phyloP scores from a whole-genome alignment of 1,140 invertebrate genomes.

The Drosophila persimilis region DNA sequence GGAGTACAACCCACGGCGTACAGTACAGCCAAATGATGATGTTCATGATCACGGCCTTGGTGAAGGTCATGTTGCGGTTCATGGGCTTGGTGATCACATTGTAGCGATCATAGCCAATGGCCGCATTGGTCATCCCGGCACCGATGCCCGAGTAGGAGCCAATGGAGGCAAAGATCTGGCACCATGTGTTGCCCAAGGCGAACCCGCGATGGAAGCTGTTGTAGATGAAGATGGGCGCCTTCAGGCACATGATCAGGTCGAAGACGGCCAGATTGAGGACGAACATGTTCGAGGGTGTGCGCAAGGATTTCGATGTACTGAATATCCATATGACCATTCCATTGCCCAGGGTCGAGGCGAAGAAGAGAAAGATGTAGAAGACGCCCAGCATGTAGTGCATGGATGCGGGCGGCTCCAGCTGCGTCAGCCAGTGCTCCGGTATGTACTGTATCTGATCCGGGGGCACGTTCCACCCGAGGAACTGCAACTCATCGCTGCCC shows the following conservation, averaged over 20 bases:
- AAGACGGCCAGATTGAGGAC: slow-evolving; percentile 93
- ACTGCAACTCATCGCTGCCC: slow-evolving; percentile 78
- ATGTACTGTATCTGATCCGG: slow-evolving; percentile 89
- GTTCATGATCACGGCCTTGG: slow-evolving; percentile 90
- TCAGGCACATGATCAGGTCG: slow-evolving; percentile 94
- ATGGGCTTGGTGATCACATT: slow-evolving; percentile 92
- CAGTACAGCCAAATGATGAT: slow-evolving; percentile 90
- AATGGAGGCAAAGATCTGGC: slow-evolving; percentile 90
- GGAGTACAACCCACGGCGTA: slow-evolving; percentile 91
- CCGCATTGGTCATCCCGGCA: slow-evolving; percentile 89
- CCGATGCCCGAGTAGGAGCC: slow-evolving; percentile 92
- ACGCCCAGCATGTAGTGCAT: slow-evolving; percentile 92
- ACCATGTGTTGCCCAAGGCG: slow-evolving; percentile 88
- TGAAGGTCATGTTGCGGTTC: slow-evolving; percentile 89
- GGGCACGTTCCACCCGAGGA: slow-evolving; percentile 91
- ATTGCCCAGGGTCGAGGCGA: slow-evolving; percentile 91
- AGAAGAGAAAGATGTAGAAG: slow-evolving; percentile 91
- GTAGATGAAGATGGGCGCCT: slow-evolving; percentile 94
- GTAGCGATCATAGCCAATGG: slow-evolving; percentile 83
- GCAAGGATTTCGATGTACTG: slow-evolving; percentile 88
- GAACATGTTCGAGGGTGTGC: slow-evolving; percentile 95
- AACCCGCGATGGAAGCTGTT: slow-evolving; percentile 92
- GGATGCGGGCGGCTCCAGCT: slow-evolving; percentile 90
- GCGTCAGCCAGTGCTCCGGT: slow-evolving; percentile 92
- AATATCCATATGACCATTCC: slow-evolving; percentile 96